These are phyloP conservation scores for Montipora capricornis DNA, from an alignment of 64 coral and sea anemone species.

Conservation along the genomic window DNA sequence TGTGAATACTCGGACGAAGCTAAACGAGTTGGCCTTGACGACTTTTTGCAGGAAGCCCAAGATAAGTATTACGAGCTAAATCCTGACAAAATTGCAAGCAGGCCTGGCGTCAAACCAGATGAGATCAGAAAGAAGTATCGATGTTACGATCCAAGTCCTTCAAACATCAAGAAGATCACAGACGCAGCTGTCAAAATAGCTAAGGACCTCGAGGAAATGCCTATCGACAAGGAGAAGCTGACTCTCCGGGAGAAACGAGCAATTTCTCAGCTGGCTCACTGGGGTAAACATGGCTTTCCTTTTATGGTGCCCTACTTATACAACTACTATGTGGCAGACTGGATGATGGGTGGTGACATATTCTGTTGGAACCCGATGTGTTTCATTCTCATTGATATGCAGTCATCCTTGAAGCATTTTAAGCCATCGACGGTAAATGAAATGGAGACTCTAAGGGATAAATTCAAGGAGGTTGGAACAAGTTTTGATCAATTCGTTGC, in stretches of 20 bases:
- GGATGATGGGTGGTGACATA: constrained; percentile 80
- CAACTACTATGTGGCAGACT: constrained; percentile 79
- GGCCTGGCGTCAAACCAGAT: constrained; percentile 43
- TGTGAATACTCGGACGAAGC: constrained; percentile 76
- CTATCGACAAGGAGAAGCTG: constrained; percentile 51
- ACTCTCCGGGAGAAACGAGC: constrained; percentile 75
- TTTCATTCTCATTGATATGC: constrained; percentile 25
- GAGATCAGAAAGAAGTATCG: constrained; percentile 65
- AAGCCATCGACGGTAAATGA: constrained; percentile 58
- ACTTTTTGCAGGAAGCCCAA: constrained; percentile 80
- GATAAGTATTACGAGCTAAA: constrained; percentile 69
- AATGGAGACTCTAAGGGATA: constrained; percentile 38
- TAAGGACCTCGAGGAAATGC: constrained; percentile 36
- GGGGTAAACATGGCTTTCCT: constrained; percentile 64
- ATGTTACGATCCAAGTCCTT: constrained; percentile 76
- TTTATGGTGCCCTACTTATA: constrained; percentile 68
- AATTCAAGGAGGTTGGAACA: constrained; percentile 48
- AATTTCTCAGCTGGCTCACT: constrained; percentile 60
- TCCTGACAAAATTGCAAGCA: constrained; percentile 75
- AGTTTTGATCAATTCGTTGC: constrained; percentile 55
- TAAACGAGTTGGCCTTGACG: constrained; percentile 57
- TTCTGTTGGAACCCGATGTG: constrained; percentile 89
- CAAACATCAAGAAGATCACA: constrained; percentile 60
- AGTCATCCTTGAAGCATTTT: constrained; percentile 48
- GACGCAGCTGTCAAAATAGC: constrained; percentile 41